phyloP scores from a whole-genome alignment of 2,888 invertebrate genomes.

The Drosophila phalerata region DNA sequence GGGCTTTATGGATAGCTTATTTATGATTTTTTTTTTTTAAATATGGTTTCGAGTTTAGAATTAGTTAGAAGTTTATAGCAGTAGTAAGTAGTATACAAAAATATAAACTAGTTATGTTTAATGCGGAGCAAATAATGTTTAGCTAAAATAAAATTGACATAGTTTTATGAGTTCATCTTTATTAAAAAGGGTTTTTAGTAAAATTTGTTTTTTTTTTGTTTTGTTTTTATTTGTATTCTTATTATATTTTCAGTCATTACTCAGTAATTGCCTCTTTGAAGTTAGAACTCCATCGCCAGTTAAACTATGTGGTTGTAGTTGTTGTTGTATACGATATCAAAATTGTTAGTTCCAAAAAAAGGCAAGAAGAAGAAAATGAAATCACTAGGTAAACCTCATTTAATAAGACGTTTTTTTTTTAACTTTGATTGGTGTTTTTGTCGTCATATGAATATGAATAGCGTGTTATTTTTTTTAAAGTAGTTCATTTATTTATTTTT shows the following conservation, averaged over 20 bases:
- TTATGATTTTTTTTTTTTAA: constrained; percentile 45
- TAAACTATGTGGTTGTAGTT: constrained; percentile 88
- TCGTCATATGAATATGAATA: constrained; percentile 52
- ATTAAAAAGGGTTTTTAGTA: constrained; percentile 56
- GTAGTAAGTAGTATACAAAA: constrained; percentile 75
- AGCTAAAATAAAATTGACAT: constrained; percentile 79
- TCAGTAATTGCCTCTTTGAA: constrained; percentile 97
- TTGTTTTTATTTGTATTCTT: constrained; percentile 31
- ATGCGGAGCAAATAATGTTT: constrained; percentile 82
- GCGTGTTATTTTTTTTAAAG: constrained; percentile 43
- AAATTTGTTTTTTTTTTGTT: constrained; percentile 35
- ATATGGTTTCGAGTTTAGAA: constrained; percentile 58
- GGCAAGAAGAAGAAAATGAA: constrained; percentile 79
- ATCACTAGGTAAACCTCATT: constrained; percentile 72
- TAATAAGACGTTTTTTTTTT: constrained; percentile 59
- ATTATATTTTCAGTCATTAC: constrained; percentile 83
- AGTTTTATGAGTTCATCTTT: constrained; percentile 62
- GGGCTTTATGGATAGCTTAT: constrained; percentile 47
- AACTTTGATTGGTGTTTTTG: constrained; percentile 55
- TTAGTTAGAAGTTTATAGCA: constrained; percentile 74
- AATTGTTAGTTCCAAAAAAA: constrained; percentile 74
- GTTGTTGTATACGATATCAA: constrained; percentile 77
- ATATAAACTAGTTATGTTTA: constrained; percentile 75
- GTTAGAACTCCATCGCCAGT: constrained; percentile 98
- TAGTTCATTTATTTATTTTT: constrained; percentile 8